Base-by-base conservation (phyloP, 2,113 vertebrate species). In the Synodontis membranacea region DNA sequence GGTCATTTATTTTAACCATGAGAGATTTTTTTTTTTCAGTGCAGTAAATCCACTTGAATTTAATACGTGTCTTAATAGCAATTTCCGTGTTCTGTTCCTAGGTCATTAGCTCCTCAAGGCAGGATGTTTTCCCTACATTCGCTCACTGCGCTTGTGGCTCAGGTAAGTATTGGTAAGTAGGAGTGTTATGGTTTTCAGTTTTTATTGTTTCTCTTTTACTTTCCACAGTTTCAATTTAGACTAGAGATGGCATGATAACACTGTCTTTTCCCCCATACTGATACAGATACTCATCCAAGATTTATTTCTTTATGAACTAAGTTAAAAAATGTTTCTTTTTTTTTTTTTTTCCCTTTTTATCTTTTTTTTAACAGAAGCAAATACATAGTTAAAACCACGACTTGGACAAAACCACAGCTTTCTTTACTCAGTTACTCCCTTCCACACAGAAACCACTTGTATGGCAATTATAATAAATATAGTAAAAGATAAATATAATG, bases 41-140 rank as follows among this genome's bases (percentile, higher is more conserved):
- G 84, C 74, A 83, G 85, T 50, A 83, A 88, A 88, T 39, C 84
- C 80, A 83, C 76, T 80, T 60, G 56, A 17, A 83, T 80, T 48
- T 86, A 86, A 79, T 79, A 83, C 21, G 14, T 37, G 48, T 48
- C 82, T 72, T n/a, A n/a, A n/a, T n/a, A n/a, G n/a, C n/a, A 52
- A 72, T 83, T 70, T 50, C 62, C 28, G 19, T 12, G 19, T 34
- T 34, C 60, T 66, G n/a, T 23, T 66, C 60, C 15, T 12, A 34
- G 5, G 28, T 48, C 25, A 5, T 50, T 50, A 83, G 1, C 37
- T 60, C 17, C 31, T 48, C 6, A 2, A 82, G 9, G 17, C n/a
- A 66, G 60, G 28, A 50, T 46, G 44, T 82, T 64, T 64, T 44
- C 42, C 42, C 8, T 60, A 28, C 5, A 3, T 12, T 46, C 11